These are phyloP conservation scores for Helicorthomorpha holstii DNA, from an alignment of 1,140 invertebrate genomes.

Conservation along the genomic window DNA sequence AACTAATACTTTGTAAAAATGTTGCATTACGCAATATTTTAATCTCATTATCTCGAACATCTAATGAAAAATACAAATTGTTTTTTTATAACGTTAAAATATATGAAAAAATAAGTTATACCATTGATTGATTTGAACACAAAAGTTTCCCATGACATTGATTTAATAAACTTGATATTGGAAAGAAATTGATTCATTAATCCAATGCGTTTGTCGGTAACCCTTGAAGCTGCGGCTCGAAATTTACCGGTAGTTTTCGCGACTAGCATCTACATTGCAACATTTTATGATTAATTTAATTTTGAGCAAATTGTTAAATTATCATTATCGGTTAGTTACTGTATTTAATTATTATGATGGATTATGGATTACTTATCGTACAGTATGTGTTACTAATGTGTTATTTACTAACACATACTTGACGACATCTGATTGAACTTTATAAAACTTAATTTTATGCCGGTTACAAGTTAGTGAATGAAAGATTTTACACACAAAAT, in stretches of 20 bases:
- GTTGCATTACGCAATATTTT: neutral
- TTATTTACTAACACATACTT: too few species aligned
- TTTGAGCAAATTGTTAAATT: neutral
- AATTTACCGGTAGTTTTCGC: slow-evolving; percentile 17
- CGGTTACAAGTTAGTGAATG: too few species aligned
- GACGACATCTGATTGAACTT: too few species aligned
- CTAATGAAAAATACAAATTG: neutral
- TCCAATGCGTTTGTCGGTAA: slow-evolving; percentile 25
- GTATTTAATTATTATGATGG: too few species aligned
- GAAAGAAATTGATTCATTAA: slow-evolving; percentile 38
- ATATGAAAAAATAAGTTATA: neutral
- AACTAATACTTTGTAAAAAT: slow-evolving; percentile 2
- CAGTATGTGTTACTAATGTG: too few species aligned
- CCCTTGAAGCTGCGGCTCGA: slow-evolving; percentile 16
- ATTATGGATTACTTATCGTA: too few species aligned
- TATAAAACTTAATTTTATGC: too few species aligned
- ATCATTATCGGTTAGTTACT: too few species aligned
- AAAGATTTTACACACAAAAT: neutral
- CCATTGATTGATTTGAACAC: slow-evolving; percentile 39
- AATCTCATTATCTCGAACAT: neutral
- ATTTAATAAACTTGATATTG: slow-evolving; percentile 58
- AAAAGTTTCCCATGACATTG: slow-evolving; percentile 75
- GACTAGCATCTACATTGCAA: slow-evolving; percentile 14
- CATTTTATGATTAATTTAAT: neutral
- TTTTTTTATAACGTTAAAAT: neutral